phyloP scores from a whole-genome alignment of 2,797 vertebrate species.

The Onychomys leucogaster region DNA sequence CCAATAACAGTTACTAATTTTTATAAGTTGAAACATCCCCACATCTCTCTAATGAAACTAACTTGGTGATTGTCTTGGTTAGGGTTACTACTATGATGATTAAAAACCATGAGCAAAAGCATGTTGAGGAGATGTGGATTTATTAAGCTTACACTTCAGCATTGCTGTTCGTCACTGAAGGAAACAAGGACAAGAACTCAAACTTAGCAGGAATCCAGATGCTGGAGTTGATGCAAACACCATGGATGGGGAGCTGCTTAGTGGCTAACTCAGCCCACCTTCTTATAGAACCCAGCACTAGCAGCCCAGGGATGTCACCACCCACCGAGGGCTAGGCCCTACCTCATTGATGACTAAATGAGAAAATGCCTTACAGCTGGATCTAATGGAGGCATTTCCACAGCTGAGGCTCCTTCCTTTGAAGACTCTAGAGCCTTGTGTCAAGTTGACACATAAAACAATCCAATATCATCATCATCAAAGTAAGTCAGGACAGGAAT shows the following conservation, averaged over 20 bases:
- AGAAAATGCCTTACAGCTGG: no score
- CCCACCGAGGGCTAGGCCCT: no score
- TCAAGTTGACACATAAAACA: no score
- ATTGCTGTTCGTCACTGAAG: neutral
- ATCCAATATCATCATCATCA: neutral
- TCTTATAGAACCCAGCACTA: no score
- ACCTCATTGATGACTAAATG: no score
- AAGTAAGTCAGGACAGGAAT: neutral
- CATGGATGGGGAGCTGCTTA: neutral
- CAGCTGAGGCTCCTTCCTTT: no score
- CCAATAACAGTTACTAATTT: neutral
- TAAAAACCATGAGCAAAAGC: neutral
- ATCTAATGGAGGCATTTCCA: no score
- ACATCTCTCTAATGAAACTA: neutral
- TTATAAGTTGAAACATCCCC: neutral
- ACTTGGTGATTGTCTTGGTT: neutral
- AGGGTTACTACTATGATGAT: neutral
- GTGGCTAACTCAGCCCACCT: neutral
- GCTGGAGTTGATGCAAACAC: neutral
- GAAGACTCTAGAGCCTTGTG: no score
- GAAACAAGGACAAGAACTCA: neutral
- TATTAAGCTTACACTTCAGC: neutral
- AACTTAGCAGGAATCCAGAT: no score
- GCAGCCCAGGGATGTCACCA: no score
- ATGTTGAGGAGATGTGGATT: neutral